A percentile compares a stretch with the other conserved stretches of the same genome.
These are phyloP conservation scores for Cosmia trapezina DNA, from an alignment of 2,888 invertebrate genomes.

Conservation along the genomic window DNA sequence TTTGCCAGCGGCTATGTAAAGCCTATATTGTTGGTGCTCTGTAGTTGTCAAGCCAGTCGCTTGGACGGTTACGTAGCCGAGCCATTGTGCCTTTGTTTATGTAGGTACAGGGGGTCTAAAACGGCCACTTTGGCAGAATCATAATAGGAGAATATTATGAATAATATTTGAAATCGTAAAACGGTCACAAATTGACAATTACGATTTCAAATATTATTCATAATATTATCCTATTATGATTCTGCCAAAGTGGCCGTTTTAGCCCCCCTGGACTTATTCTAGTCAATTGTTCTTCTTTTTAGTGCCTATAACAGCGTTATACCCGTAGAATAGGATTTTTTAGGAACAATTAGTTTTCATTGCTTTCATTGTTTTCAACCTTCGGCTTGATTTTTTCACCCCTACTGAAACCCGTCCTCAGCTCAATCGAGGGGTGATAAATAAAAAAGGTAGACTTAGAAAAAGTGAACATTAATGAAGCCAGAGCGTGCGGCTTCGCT, in stretches of 20 bases:
- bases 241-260: too few species aligned
- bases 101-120: too few species aligned
- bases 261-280: conserved; percentile 18
- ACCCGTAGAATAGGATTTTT: background rate
- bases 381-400: background rate
- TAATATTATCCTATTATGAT: too few species aligned
- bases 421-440: conserved; percentile 5
- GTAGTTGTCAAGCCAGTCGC: conserved; percentile 67
- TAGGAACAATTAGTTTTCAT: background rate
- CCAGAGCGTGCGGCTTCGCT: conserved; percentile 60
- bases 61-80: conserved; percentile 52
- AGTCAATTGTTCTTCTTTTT: conserved; percentile 5
- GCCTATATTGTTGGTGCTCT: conserved; percentile 76
- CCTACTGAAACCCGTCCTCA: conserved; percentile 12
- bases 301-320: background rate
- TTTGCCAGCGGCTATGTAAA: conserved; percentile 74
- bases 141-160: too few species aligned
- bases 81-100: conserved; percentile 54
- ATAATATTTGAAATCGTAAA: too few species aligned
- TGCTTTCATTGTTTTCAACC: background rate
- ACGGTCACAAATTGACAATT: too few species aligned
- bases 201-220: too few species aligned
- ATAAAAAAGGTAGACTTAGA: conserved; percentile 36
- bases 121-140: too few species aligned
- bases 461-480: conserved; percentile 57